Evolutionary conservation across 1,140 invertebrate genomes (phyloP).

Genomic region (Hypsibius dujardini): DNA sequence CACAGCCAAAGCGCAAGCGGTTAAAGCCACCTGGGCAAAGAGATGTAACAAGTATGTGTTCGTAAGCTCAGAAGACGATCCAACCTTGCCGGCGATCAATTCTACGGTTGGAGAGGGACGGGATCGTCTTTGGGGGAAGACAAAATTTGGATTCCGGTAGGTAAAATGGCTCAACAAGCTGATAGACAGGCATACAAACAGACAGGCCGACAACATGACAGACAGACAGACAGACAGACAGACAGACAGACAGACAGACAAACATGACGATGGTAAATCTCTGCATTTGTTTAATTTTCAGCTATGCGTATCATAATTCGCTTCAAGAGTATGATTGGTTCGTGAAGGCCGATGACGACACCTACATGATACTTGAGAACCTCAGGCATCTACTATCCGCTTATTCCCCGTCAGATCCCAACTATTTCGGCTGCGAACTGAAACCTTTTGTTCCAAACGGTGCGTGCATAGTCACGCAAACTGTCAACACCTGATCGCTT

Average conservation of each 20-base stretch:
- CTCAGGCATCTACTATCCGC: constrained; percentile 26
- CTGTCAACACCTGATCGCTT: too few relatives aligned
- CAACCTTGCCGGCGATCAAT: constrained; percentile 30
- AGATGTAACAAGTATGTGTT: constrained; percentile 73
- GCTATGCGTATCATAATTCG: background rate
- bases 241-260: too few relatives aligned
- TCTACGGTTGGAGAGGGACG: constrained; percentile 60
- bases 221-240: too few relatives aligned
- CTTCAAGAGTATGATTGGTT: constrained; percentile 31
- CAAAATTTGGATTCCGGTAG: constrained; percentile 67
- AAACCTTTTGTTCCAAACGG: constrained; percentile 11
- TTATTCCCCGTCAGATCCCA: constrained; percentile 21
- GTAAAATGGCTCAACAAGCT: too few relatives aligned
- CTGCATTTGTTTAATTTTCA: background rate
- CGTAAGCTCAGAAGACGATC: constrained; percentile 58
- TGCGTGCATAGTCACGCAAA: background rate
- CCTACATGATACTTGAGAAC: constrained; percentile 30
- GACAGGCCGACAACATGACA: too few relatives aligned
- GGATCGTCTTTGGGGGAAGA: constrained; percentile 83
- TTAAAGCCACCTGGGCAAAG: constrained; percentile 85
- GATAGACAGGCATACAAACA: too few relatives aligned
- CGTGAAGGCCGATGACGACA: constrained; percentile 31
- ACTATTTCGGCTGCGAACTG: constrained; percentile 24
- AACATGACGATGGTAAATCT: too few relatives aligned
- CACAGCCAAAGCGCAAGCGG: constrained; percentile 71